Percentiles rank a stretch among this genome's conserved stretches.
These are phyloP conservation scores for Rhagoletis zephyria DNA, from an alignment of 1,140 invertebrate genomes.

Conservation along the genomic window DNA sequence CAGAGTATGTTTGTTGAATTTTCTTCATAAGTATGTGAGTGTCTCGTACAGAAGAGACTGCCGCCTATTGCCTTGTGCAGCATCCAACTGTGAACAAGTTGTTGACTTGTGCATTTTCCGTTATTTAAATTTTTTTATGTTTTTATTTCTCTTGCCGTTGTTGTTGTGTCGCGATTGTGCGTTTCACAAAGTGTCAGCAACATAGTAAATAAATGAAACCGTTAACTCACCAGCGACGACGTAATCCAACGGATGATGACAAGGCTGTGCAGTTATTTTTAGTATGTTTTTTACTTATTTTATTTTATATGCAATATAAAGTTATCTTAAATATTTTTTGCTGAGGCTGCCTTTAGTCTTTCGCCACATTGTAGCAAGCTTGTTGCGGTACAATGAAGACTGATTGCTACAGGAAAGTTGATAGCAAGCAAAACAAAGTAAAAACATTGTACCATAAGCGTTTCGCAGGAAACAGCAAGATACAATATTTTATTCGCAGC, in stretches of 20 bases:
- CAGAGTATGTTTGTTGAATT: too few relatives aligned
- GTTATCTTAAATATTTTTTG: background rate
- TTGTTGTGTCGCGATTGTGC: background rate
- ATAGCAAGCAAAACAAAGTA: background rate
- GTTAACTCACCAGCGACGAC: slow-evolving; percentile 35
- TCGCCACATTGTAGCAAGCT: background rate
- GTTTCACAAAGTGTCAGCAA: slow-evolving; percentile 44
- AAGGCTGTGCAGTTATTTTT: slow-evolving; percentile 25
- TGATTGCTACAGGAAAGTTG: slow-evolving; percentile 21
- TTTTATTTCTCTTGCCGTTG: background rate
- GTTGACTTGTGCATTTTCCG: background rate
- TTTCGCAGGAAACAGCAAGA: background rate
- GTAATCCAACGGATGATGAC: slow-evolving; percentile 44
- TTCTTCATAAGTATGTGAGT: too few relatives aligned
- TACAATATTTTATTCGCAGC: slow-evolving; percentile 18
- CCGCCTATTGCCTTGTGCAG: too few relatives aligned
- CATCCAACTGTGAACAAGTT: slow-evolving; percentile 12
- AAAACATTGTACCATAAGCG: background rate
- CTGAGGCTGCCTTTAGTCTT: background rate
- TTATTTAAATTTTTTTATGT: background rate
- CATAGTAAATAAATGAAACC: slow-evolving; percentile 46
- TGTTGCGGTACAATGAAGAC: background rate
- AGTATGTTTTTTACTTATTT: background rate
- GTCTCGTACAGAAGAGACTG: too few relatives aligned
- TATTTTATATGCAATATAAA: too few relatives aligned